Conservation (phyloP, 1,140 invertebrate genomes). For the Drosophila oshimai region DNA sequence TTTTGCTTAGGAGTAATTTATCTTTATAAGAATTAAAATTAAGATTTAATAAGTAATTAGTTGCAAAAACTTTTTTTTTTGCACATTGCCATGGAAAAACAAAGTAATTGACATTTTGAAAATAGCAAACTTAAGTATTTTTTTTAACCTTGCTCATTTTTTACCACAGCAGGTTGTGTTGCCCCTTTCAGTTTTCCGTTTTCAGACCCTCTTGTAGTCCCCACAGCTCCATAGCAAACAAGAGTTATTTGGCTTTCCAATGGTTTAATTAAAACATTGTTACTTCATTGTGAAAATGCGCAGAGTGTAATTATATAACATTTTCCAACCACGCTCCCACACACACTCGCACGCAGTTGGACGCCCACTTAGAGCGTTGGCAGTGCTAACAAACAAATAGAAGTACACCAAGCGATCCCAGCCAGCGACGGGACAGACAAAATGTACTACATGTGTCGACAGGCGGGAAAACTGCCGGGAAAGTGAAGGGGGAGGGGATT, state of each 20-base stretch:
- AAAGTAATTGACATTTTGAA: no score
- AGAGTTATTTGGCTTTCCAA: slow-evolving; percentile 79
- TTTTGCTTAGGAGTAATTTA: no score
- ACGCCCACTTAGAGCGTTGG: slow-evolving; percentile 27
- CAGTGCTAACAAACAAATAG: slow-evolving; percentile 68
- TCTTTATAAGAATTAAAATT: no score
- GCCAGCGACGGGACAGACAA: slow-evolving; percentile 45
- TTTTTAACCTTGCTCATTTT: not conserved
- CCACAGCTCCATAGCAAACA: slow-evolving; percentile 61
- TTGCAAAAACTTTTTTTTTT: no score
- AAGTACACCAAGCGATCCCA: slow-evolving; percentile 54
- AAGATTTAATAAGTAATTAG: no score
- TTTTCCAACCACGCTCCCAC: slow-evolving; percentile 56
- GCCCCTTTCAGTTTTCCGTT: not conserved
- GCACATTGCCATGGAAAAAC: no score
- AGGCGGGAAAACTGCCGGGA: not conserved
- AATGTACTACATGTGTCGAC: slow-evolving; percentile 62
- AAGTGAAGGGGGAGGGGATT: not conserved
- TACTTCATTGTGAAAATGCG: slow-evolving; percentile 80
- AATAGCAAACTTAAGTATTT: no score
- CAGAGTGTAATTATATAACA: slow-evolving; percentile 80
- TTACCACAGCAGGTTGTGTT: not conserved
- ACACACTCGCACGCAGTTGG: slow-evolving; percentile 5
- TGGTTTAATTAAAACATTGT: slow-evolving; percentile 81
- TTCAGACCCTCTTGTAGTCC: not conserved